A percentile compares a stretch with the other conserved stretches of the same genome.
These are phyloP conservation scores for Hypomecis atomaria DNA, from an alignment of 2,888 invertebrate genomes.

Conservation along the genomic window DNA sequence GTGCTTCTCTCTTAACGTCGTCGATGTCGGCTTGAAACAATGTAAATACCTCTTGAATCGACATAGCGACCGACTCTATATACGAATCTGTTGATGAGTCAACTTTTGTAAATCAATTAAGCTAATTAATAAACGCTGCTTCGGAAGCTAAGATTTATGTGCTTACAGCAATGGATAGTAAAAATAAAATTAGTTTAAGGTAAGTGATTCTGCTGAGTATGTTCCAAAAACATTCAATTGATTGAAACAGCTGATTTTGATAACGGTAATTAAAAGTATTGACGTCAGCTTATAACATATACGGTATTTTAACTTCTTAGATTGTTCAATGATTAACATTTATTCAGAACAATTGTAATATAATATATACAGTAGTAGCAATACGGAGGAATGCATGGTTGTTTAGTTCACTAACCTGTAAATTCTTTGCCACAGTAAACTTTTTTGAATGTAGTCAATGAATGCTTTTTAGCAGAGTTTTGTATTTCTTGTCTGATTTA, in stretches of 20 bases:
- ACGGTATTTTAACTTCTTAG: background rate
- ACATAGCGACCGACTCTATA: constrained; percentile 9
- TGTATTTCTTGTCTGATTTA: too few species aligned
- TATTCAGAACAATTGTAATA: background rate
- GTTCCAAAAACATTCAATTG: background rate
- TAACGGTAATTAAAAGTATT: background rate
- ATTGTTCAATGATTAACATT: background rate
- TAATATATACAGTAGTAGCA: background rate
- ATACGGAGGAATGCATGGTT: too few species aligned
- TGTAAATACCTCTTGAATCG: background rate
- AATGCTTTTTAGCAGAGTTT: too few species aligned
- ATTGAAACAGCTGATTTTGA: constrained; percentile 32
- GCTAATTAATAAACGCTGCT: constrained; percentile 8
- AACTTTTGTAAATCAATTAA: constrained; percentile 11
- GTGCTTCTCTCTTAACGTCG: constrained; percentile 3
- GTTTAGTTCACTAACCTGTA: too few species aligned
- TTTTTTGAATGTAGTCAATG: too few species aligned
- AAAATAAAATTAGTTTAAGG: background rate
- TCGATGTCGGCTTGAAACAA: background rate
- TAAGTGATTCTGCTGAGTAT: background rate
- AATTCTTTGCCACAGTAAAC: too few species aligned
- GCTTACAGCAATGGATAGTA: background rate
- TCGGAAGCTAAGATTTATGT: background rate
- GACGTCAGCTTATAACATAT: background rate
- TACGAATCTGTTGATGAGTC: constrained; percentile 6